Evolutionary conservation across 2,888 invertebrate species (phyloP).

Genomic region (Scrobipalpa costella): DNA sequence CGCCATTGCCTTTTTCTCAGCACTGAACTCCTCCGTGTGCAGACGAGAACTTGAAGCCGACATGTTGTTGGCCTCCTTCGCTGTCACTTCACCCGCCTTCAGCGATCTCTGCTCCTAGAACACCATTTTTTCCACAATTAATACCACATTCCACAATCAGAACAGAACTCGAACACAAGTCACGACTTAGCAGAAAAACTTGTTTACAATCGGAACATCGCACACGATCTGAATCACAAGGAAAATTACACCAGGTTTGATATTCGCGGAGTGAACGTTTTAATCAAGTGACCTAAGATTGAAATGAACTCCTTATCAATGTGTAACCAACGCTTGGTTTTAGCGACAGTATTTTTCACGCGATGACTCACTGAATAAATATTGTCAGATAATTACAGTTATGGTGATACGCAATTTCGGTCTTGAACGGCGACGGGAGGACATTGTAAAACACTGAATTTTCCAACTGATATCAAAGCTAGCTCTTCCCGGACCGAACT

Average conservation of each 20-base stretch:
- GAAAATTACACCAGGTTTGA: constrained; percentile 25
- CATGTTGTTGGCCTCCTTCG: constrained; percentile 92
- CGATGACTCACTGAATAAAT: constrained; percentile 63
- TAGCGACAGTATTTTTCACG: constrained; percentile 49
- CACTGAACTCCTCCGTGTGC: constrained; percentile 92
- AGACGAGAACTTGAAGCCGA: constrained; percentile 91
- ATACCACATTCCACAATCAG: constrained; percentile 9
- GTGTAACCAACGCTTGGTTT: constrained; percentile 12
- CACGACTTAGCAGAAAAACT: constrained; percentile 21
- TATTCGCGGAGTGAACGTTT: constrained; percentile 16
- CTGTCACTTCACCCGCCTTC: constrained; percentile 91
- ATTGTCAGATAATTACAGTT: constrained; percentile 70
- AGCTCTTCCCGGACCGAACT: constrained; percentile 59
- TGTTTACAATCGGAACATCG: constrained; percentile 28
- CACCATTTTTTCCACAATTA: constrained; percentile 25
- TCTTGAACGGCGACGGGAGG: constrained; percentile 69
- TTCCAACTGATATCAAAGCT: constrained; percentile 12
- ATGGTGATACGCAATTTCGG: constrained; percentile 73
- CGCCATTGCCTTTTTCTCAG: constrained; percentile 88
- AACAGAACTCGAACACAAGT: background rate
- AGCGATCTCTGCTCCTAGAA: constrained; percentile 91
- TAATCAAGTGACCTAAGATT: constrained; percentile 40
- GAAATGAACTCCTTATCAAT: constrained; percentile 55
- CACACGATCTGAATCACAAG: constrained; percentile 23
- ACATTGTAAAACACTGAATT: constrained; percentile 54